Evolutionary conservation across 2,888 invertebrate species (phyloP).

Genomic region (Cosmia pyralina): DNA sequence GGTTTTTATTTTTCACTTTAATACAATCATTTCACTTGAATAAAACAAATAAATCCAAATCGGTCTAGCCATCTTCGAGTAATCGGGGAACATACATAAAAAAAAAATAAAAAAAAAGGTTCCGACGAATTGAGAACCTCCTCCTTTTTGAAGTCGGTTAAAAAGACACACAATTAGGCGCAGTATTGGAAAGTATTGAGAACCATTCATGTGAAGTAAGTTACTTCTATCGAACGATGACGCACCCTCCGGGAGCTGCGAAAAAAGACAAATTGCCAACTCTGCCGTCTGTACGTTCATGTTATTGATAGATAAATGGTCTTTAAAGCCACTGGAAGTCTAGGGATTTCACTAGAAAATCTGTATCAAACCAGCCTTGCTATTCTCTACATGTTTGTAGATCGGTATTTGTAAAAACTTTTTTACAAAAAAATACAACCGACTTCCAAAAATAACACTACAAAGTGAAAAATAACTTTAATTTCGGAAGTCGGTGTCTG

Average conservation of each 20-base stretch:
- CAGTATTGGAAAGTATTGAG: conserved; percentile 21
- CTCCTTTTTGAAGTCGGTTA: too few species aligned
- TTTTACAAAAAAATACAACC: too few species aligned
- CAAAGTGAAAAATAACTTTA: too few species aligned
- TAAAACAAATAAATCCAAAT: too few species aligned
- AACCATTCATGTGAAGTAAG: conserved; percentile 32
- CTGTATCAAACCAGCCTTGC: not conserved
- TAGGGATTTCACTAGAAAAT: conserved; percentile 14
- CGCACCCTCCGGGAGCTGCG: conserved; percentile 33
- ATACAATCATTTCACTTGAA: too few species aligned
- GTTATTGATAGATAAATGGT: conserved; percentile 37
- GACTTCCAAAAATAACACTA: too few species aligned
- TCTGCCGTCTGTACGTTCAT: conserved; percentile 28
- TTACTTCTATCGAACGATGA: conserved; percentile 34
- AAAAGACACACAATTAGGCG: conserved; percentile 19
- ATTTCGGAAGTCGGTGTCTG: too few species aligned
- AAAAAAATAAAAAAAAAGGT: too few species aligned
- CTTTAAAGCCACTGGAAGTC: conserved; percentile 24
- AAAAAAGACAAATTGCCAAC: conserved; percentile 52
- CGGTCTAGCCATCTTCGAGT: too few species aligned
- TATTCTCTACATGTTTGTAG: not conserved
- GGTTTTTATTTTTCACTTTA: too few species aligned
- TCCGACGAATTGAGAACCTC: too few species aligned
- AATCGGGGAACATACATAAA: too few species aligned
- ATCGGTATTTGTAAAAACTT: conserved; percentile 41